These are phyloP conservation scores for Hypothenemus hampei DNA, from an alignment of 1,140 invertebrate genomes.

Conservation along the genomic window DNA sequence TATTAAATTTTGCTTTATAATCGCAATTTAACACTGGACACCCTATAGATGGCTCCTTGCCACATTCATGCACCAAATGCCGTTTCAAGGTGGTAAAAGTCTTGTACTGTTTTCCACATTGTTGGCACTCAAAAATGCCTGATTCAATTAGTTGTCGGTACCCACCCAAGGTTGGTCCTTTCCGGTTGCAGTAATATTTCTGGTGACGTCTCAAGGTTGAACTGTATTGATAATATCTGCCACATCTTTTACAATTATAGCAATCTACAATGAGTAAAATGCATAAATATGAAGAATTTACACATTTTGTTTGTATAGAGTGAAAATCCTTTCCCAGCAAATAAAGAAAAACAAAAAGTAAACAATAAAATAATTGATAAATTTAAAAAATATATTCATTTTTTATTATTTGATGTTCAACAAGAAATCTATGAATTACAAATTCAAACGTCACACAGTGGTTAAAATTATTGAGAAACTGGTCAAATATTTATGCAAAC, in stretches of 20 bases:
- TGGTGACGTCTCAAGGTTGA: slow-evolving; percentile 51
- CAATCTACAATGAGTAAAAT: background rate
- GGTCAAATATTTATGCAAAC: too few species aligned
- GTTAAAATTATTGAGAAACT: too few species aligned
- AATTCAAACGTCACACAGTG: too few species aligned
- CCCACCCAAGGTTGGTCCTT: slow-evolving; percentile 43
- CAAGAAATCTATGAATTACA: too few species aligned
- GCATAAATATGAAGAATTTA: background rate
- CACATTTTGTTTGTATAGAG: too few species aligned
- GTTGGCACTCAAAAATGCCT: slow-evolving; percentile 40
- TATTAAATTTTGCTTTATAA: slow-evolving; percentile 43
- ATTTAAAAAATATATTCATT: too few species aligned
- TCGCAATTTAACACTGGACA: slow-evolving; percentile 52
- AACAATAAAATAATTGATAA: too few species aligned
- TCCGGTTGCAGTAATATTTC: slow-evolving; percentile 50
- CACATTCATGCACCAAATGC: slow-evolving; percentile 54
- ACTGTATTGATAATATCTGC: slow-evolving; percentile 38
- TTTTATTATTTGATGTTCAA: too few species aligned
- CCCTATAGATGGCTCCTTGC: slow-evolving; percentile 48
- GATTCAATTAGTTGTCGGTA: slow-evolving; percentile 19
- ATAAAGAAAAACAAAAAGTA: too few species aligned
- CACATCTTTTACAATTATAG: background rate
- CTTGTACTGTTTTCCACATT: slow-evolving; percentile 52
- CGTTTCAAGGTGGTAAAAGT: slow-evolving; percentile 44
- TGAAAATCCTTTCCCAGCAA: too few species aligned